A percentile compares a stretch with the other conserved stretches of the same genome.
Evolutionary conservation across 2,113 vertebrate species (phyloP).

Genomic region (Caracal caracal): DNA sequence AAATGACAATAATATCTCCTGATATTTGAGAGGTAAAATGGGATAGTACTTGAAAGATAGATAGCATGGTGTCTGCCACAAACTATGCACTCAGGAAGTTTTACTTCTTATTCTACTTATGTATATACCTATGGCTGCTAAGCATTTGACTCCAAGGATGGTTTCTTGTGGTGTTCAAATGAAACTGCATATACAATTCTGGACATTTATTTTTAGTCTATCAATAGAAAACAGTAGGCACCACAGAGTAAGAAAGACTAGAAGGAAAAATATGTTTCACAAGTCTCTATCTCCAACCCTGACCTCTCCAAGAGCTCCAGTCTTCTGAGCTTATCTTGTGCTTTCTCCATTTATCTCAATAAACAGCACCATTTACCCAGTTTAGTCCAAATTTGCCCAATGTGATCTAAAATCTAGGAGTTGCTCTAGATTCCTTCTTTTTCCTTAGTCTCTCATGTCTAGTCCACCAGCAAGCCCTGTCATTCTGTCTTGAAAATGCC

Average conservation of each 20-base stretch:
- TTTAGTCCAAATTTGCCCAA: background rate
- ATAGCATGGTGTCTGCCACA: background rate
- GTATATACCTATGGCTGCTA: background rate
- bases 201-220: background rate
- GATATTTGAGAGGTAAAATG: background rate
- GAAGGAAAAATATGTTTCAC: background rate
- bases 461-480: background rate
- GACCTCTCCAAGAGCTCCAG: background rate
- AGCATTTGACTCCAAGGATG: background rate
- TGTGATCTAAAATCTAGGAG: background rate
- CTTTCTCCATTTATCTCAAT: background rate
- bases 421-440: conserved; percentile 16
- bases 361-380: background rate
- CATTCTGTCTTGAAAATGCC: background rate
- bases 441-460: background rate
- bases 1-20: background rate
- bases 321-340: background rate
- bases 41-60: background rate
- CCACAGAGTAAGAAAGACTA: background rate
- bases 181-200: conserved; percentile 22
- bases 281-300: background rate
- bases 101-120: background rate
- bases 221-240: background rate
- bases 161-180: background rate
- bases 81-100: background rate